These are phyloP conservation scores for Crotalus horridus DNA, from an alignment of 2,113 vertebrate species.

Conservation along the genomic window DNA sequence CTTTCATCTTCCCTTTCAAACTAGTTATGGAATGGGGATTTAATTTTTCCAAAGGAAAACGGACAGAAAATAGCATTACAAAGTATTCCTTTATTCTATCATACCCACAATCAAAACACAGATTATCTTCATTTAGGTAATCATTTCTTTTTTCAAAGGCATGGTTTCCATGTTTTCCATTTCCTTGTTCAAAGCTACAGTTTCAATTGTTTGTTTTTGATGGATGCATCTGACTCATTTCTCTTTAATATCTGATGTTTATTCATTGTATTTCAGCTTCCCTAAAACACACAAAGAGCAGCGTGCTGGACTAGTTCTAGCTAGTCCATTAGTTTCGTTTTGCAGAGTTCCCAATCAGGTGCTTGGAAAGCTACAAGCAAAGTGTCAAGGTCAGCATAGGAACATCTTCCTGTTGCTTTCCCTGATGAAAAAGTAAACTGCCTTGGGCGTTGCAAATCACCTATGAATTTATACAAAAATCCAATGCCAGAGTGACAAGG, in stretches of 20 bases:
- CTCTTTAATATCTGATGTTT: neutral
- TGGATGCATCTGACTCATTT: neutral
- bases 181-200: neutral
- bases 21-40: conserved; percentile 25
- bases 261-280: neutral
- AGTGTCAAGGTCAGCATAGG: neutral
- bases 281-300: neutral
- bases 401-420: neutral
- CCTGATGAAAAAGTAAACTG: neutral
- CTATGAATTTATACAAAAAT: too few species aligned
- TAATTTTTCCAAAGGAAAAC: conserved; percentile 15
- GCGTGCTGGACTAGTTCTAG: neutral
- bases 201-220: neutral
- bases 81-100: neutral
- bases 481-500: too few species aligned
- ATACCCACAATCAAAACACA: conserved; percentile 9
- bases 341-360: neutral
- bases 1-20: conserved; percentile 18
- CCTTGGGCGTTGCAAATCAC: neutral
- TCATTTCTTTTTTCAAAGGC: neutral
- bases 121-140: neutral
- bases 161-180: neutral
- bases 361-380: neutral
- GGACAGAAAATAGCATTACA: neutral
- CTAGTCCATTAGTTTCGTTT: neutral